Evolutionary conservation across 2,797 vertebrate genomes (phyloP).

Genomic region (Anomalospiza imberbis): DNA sequence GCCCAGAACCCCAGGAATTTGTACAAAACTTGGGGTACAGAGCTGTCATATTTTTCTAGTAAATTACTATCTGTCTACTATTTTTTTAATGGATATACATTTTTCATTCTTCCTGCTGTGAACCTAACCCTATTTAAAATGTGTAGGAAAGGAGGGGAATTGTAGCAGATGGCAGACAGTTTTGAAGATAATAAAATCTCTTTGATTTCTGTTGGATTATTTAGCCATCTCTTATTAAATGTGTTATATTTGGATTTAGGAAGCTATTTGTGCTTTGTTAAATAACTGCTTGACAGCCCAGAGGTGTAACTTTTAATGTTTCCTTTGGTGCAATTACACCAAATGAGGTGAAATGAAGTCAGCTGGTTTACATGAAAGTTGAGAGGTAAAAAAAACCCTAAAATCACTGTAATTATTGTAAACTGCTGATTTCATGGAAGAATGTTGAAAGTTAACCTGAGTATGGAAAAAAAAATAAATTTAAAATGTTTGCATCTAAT

Average conservation of each 20-base stretch:
- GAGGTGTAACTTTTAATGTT: background rate
- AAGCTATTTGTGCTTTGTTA: background rate
- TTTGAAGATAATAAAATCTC: background rate
- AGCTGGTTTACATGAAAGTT: background rate
- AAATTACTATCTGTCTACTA: background rate
- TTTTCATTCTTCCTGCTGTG: background rate
- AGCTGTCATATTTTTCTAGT: background rate
- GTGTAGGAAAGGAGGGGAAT: background rate
- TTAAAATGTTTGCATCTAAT: background rate
- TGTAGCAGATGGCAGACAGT: background rate
- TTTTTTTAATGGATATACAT: background rate
- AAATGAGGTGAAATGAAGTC: background rate
- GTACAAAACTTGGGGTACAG: rapidly evolving
- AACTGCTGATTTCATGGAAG: background rate
- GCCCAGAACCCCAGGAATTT: background rate
- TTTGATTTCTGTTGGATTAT: background rate
- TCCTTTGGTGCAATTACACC: background rate
- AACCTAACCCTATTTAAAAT: background rate
- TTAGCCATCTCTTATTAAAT: background rate
- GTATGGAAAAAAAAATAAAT: background rate
- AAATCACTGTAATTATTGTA: background rate
- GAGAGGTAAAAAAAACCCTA: background rate
- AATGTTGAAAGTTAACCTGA: background rate
- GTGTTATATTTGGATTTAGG: background rate
- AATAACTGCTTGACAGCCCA: background rate